phyloP scores from a whole-genome alignment of 2,113 vertebrate species.

The Albula glossodonta region DNA sequence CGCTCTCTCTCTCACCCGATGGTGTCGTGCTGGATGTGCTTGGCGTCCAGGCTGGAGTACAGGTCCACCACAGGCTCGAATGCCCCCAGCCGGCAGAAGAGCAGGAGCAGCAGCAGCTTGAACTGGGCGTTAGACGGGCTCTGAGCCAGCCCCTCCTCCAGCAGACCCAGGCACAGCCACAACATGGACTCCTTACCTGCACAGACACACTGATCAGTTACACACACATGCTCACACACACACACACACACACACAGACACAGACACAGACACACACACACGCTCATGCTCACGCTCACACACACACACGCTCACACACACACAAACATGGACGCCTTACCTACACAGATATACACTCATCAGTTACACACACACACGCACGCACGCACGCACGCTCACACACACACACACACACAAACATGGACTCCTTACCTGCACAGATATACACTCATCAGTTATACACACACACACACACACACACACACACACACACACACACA shows the following conservation, averaged over 20 bases:
- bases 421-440: too few species aligned
- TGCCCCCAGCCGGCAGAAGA: slow-evolving; percentile 90
- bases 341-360: slow-evolving; percentile 60
- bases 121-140: slow-evolving; percentile 95
- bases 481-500: too few species aligned
- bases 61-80: slow-evolving; percentile 95
- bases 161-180: slow-evolving; percentile 83
- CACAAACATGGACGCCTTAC: slow-evolving; percentile 73
- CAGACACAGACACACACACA: too few species aligned
- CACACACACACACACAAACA: too few species aligned
- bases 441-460: too few species aligned
- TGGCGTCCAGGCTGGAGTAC: slow-evolving; percentile 94
- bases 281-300: too few species aligned
- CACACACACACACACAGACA: background rate
- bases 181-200: slow-evolving; percentile 82
- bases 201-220: slow-evolving; percentile 31
- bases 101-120: slow-evolving; percentile 94
- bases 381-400: background rate
- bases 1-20: slow-evolving; percentile 82
- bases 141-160: slow-evolving; percentile 85
- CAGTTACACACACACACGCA: background rate
- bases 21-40: slow-evolving; percentile 97
- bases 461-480: too few species aligned
- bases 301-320: background rate
- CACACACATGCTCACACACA: background rate